Evolutionary conservation across 92 coral and sea anemone species (phyloP).

Genomic region (Pocillopora meandrina): DNA sequence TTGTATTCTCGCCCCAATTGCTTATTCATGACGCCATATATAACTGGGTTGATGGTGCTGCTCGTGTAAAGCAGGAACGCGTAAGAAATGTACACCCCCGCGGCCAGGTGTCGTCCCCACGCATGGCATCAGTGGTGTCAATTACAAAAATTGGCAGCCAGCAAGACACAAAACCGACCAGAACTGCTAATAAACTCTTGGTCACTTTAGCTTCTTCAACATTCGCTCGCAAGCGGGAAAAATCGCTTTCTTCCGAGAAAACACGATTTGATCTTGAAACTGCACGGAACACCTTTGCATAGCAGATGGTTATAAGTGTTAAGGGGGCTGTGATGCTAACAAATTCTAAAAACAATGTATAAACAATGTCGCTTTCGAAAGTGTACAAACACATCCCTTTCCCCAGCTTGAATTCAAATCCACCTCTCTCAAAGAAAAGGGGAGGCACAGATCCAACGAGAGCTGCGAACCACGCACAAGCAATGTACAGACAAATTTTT

Average conservation of each 20-base stretch:
- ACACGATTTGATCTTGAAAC: slow-evolving; percentile 39
- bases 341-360: slow-evolving; percentile 10
- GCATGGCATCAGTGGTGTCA: slow-evolving; percentile 58
- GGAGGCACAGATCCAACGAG: slow-evolving; percentile 29
- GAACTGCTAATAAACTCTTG: slow-evolving; percentile 64
- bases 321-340: slow-evolving; percentile 34
- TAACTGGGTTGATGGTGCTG: slow-evolving; percentile 67
- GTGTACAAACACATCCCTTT: slow-evolving; percentile 51
- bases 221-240: slow-evolving; percentile 45
- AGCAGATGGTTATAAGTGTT: slow-evolving; percentile 35
- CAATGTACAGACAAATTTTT: not conserved
- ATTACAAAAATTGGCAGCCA: slow-evolving; percentile 73
- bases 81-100: slow-evolving; percentile 65
- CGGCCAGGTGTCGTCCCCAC: slow-evolving; percentile 49
- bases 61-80: slow-evolving; percentile 59
- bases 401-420: slow-evolving; percentile 38
- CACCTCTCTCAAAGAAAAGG: slow-evolving; percentile 14
- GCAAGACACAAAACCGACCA: slow-evolving; percentile 65
- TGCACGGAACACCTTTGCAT: slow-evolving; percentile 42
- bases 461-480: slow-evolving; percentile 4
- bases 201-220: slow-evolving; percentile 77
- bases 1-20: slow-evolving; percentile 69
- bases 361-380: slow-evolving; percentile 24
- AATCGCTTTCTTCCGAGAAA: slow-evolving; percentile 17
- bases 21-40: slow-evolving; percentile 70